phyloP scores from a whole-genome alignment of 2,797 vertebrate genomes.

The Pelochelys cantorii region DNA sequence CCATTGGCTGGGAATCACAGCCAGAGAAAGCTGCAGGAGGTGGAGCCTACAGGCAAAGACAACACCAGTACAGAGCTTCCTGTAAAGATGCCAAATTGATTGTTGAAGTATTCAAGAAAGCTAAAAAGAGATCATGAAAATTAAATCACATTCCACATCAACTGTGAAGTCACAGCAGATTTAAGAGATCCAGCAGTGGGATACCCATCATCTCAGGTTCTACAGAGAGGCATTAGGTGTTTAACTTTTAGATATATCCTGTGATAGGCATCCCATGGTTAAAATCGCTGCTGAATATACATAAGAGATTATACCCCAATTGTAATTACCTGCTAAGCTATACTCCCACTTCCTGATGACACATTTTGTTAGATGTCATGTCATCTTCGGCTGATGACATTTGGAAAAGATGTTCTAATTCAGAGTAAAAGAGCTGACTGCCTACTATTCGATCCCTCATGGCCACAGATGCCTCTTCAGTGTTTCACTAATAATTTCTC shows the following conservation, averaged over 20 bases:
- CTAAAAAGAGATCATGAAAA: neutral
- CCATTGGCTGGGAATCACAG: no score
- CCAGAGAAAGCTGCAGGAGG: no score
- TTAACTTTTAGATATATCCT: neutral
- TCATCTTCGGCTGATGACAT: neutral
- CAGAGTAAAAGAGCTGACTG: neutral
- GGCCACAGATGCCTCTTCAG: neutral
- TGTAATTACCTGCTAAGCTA: neutral
- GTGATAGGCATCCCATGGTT: neutral
- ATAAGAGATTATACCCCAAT: neutral
- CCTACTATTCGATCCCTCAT: neutral
- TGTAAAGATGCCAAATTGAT: neutral
- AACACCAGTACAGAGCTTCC: neutral
- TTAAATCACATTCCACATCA: neutral
- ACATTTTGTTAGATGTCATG: neutral
- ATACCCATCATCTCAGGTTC: neutral
- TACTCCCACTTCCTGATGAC: neutral
- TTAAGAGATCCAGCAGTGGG: fast-evolving
- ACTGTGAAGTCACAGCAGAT: neutral
- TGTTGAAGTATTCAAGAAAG: neutral
- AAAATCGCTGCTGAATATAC: neutral
- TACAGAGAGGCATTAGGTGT: neutral
- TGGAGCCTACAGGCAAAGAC: no score
- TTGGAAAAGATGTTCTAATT: neutral
- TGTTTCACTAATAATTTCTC: neutral